Evolutionary conservation across 2,888 invertebrate genomes (phyloP).

Genomic region (Drosophila mettleri): DNA sequence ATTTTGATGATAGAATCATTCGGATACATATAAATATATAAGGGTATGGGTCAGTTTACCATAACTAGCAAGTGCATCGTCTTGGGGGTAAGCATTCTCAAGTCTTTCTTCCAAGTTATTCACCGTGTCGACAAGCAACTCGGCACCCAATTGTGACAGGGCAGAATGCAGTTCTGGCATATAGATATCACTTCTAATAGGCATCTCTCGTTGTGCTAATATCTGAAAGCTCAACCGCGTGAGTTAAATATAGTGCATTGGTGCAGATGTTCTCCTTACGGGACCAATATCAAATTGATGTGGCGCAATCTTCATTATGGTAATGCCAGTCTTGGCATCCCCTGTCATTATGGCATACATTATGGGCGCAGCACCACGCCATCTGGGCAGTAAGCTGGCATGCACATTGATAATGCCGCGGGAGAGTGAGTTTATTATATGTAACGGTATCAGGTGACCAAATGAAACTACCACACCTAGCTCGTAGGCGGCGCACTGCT

Average conservation of each 20-base stretch:
- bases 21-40: background rate
- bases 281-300: slow-evolving; percentile 92
- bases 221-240: slow-evolving; percentile 63
- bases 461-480: slow-evolving; percentile 97
- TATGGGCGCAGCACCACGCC: slow-evolving; percentile 97
- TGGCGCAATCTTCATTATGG: slow-evolving; percentile 94
- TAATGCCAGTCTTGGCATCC: slow-evolving; percentile 92
- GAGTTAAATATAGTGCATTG: background rate
- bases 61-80: slow-evolving; percentile 87
- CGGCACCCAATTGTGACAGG: slow-evolving; percentile 89
- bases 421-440: slow-evolving; percentile 91
- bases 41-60: no score
- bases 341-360: slow-evolving; percentile 93
- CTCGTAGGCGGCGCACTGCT: slow-evolving; percentile 87
- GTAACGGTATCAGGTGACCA: slow-evolving; percentile 93
- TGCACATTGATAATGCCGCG: slow-evolving; percentile 98
- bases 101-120: slow-evolving; percentile 87
- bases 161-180: slow-evolving; percentile 88
- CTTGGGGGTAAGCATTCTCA: slow-evolving; percentile 87
- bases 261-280: slow-evolving; percentile 73
- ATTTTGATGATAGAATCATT: background rate
- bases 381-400: slow-evolving; percentile 95
- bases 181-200: slow-evolving; percentile 87
- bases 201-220: slow-evolving; percentile 86
- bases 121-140: slow-evolving; percentile 88